Conservation (phyloP, 2,797 vertebrate species). For the Aselliscus stoliczkanus region DNA sequence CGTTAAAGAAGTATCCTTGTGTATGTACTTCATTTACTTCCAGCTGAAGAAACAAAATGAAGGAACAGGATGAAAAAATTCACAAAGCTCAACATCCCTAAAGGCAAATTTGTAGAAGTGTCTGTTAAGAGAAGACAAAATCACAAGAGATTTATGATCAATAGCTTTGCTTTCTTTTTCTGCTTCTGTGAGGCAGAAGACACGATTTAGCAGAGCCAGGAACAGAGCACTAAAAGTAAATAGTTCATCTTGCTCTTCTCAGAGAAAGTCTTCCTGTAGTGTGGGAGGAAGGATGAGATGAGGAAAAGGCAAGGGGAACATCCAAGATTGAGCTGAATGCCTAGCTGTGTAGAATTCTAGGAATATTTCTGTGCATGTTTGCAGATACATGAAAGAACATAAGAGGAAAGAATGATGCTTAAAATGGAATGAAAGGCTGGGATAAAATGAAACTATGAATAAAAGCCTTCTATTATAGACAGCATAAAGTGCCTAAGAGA, state of each 20-base stretch:
- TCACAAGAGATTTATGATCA: background rate
- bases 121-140: background rate
- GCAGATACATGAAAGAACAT: background rate
- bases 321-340: background rate
- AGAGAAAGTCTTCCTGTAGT: background rate
- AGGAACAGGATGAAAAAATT: background rate
- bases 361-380: background rate
- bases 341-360: background rate
- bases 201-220: background rate
- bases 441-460: background rate
- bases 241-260: background rate
- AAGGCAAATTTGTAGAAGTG: background rate
- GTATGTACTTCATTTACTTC: background rate
- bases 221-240: background rate
- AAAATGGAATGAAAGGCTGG: background rate
- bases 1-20: background rate
- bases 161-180: background rate
- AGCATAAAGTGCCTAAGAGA: background rate
- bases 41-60: constrained; percentile 22
- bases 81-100: background rate
- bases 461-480: background rate
- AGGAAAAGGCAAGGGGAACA: background rate
- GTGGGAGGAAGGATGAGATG: background rate
- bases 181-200: background rate
- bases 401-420: background rate